Base-by-base conservation (phyloP, 2,888 invertebrate species). In the Athrips mouffetella region DNA sequence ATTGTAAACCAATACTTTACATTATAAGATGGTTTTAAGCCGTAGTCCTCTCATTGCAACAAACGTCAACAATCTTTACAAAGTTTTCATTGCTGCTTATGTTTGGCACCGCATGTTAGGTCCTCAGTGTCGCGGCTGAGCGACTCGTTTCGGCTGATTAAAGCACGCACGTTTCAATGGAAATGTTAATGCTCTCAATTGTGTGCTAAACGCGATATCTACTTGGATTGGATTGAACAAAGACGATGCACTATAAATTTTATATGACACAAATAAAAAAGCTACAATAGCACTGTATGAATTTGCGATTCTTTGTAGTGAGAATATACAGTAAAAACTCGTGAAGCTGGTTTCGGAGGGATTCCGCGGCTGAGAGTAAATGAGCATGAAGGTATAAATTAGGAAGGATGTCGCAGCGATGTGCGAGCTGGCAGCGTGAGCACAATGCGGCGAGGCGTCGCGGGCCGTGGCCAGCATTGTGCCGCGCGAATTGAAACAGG, bases 381-480 rank as follows among this genome's bases (percentile, higher is more conserved):
- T 75, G 73, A 76, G 78, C 87, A 80, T 87, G 87, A 86, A 82
- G 81, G 68, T 80, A 87, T 88, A 88, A 87, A 87, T 88, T 83
- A 83, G 70, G 61, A 65, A 65, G 57, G 67, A 72, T 65, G 75
- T 76, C 76, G 69, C 60, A n/a, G n/a, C n/a, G n/a, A n/a, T n/a
- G n/a, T n/a, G 65, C 57, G 72, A 72, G 70, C 71, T 10, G n/a
- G 8, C 8, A 8, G 13, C 55, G 65, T n/a, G 66, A 71, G 68
- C 70, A 80, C 77, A 83, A 79, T 73, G 67, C 71, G 49, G 60
- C 60, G 67, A n/a, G n/a, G 70, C 67, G 70, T 59, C 65, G 60
- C 71, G 66, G 57, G 63, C n/a, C n/a, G n/a, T n/a, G n/a, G n/a
- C 65, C 55, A 58, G 73, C 74, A 76, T 81, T 80, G 77, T 81